Conservation (phyloP, 2,888 invertebrate genomes). For the Aporophyla nigra region DNA sequence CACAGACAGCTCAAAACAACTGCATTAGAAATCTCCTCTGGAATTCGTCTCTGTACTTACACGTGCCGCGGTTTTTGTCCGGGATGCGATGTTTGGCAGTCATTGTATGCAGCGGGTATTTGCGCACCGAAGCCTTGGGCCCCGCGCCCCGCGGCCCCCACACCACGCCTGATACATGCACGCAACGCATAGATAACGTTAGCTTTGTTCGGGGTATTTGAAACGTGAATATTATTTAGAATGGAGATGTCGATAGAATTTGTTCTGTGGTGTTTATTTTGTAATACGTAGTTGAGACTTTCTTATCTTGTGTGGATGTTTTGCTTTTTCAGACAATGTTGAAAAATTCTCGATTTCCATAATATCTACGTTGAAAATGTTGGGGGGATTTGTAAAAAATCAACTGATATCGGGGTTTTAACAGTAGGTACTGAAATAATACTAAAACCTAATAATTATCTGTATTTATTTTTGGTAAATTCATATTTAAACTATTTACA, state of each 20-base stretch:
- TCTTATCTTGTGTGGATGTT: background rate
- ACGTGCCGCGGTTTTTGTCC: conserved; percentile 87
- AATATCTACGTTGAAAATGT: background rate
- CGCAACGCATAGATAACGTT: conserved; percentile 74
- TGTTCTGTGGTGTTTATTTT: conserved; percentile 35
- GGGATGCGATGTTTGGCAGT: conserved; percentile 89
- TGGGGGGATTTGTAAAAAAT: background rate
- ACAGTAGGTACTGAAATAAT: background rate
- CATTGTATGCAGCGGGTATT: conserved; percentile 89
- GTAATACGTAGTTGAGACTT: background rate
- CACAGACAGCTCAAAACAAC: conserved; percentile 13
- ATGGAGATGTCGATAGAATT: conserved; percentile 31
- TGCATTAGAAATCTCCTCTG: conserved; percentile 66
- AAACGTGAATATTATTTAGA: conserved; percentile 62
- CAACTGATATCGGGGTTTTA: background rate
- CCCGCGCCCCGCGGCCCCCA: conserved; percentile 57
- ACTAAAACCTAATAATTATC: background rate
- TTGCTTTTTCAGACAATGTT: conserved; percentile 6
- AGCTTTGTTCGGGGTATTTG: conserved; percentile 58
- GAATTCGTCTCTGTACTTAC: conserved; percentile 87
- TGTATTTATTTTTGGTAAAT: background rate
- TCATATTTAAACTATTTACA: background rate
- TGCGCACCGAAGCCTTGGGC: conserved; percentile 78
- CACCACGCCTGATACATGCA: conserved; percentile 71
- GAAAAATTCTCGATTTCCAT: background rate